Evolutionary conservation across 2,888 invertebrate species (phyloP), one percentile per base, ranked within the genome.

Genomic region (Trichogramma dendrolimi): DNA sequence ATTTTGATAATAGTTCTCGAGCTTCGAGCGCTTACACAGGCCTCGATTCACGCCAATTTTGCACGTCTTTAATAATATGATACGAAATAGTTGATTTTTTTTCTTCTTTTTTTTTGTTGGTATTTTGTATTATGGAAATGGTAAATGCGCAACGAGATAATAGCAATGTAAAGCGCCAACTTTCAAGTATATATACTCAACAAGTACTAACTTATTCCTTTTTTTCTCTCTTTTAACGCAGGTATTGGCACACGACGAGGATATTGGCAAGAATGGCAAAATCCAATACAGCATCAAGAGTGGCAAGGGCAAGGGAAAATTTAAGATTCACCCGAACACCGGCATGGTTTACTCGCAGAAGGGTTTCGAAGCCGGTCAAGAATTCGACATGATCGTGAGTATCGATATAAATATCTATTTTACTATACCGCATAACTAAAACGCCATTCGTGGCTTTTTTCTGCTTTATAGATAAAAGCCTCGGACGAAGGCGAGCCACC

Each of bases 171-270:
- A 53, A 53, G n/a, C 7, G 40, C 11, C 42, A 8, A 11, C 7
- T 49, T 49, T 14, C 27, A 27, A 2, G 27, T 27, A 2, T 27
- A 2, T 27, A 27, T 27, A 2, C 27, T 27, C 27, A 27, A 27
- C 27, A 27, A 2, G 27, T 27, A 2, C 27, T 27, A 27, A 27
- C 27, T 27, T 38, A 56, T 52, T 4, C 6, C 27, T 4, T 8
- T 48, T 56, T 27, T 46, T 56, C 51, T 8, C 27, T 27, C 27
- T 27, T 27, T 27, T 3, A 3, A 42, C 55, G 44, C 80, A 91
- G 87, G 90, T 94, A 68, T 82, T 90, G 68, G 95, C 95, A 10
- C 85, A 87, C 68, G 96, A 96, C 80, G 83, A 84, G 70, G 96
- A 96, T 80, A 82, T 83, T 58, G 93, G 91, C 6, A 85, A 84